Evolutionary conservation across 2,113 vertebrate genomes (phyloP).

Genomic region (Solenodon paradoxus): DNA sequence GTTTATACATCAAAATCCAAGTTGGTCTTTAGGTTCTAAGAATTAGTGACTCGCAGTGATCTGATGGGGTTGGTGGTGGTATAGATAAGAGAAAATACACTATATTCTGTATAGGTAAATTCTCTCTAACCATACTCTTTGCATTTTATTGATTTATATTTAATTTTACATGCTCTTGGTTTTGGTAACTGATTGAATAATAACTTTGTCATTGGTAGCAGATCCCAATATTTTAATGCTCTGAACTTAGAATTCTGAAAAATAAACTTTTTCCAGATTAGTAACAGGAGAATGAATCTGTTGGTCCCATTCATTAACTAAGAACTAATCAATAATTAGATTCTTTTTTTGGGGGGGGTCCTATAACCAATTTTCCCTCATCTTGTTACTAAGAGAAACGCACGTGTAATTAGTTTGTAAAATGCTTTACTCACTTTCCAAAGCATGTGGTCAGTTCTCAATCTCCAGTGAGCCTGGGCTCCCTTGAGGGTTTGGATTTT

Average conservation of each 20-base stretch:
- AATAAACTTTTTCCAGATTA: conserved; percentile 23
- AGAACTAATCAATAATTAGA: background rate
- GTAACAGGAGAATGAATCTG: background rate
- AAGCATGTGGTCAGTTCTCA: conserved; percentile 48
- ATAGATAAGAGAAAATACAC: conserved; percentile 34
- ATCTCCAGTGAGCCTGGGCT: background rate
- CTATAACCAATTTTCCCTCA: background rate
- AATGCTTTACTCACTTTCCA: background rate
- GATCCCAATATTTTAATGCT: conserved; percentile 17
- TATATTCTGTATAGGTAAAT: conserved; percentile 45
- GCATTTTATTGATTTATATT: background rate
- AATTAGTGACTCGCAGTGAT: conserved; percentile 59
- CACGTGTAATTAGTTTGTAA: background rate
- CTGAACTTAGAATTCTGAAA: conserved; percentile 36
- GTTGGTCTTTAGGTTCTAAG: conserved; percentile 68
- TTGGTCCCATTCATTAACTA: background rate
- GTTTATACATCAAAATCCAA: conserved; percentile 76
- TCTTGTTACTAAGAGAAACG: background rate
- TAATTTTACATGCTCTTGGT: background rate
- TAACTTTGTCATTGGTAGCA: background rate
- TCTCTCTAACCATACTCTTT: conserved; percentile 6
- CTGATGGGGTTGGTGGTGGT: conserved; percentile 34
- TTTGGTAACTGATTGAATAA: background rate
- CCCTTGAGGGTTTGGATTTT: conserved; percentile 42
- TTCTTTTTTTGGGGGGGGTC: conserved; percentile 4